Conservation (phyloP, 2,888 invertebrate species). For the Apomyelois bistriatella region DNA sequence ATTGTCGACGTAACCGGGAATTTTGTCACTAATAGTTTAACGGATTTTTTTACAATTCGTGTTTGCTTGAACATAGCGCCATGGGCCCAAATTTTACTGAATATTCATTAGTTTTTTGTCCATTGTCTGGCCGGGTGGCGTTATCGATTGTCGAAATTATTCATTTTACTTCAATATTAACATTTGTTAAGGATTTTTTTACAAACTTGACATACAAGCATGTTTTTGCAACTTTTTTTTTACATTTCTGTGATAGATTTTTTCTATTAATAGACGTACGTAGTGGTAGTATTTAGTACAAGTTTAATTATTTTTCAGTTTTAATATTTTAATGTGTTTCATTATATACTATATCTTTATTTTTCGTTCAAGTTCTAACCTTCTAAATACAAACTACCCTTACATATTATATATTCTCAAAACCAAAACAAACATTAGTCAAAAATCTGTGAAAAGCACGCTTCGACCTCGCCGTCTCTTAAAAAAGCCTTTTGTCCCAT, state of each 20-base stretch:
- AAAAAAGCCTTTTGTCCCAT: slow-evolving; percentile 29
- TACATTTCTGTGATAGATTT: no score
- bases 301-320: no score
- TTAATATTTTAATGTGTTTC: no score
- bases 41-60: slow-evolving; percentile 31
- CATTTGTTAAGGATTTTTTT: not conserved
- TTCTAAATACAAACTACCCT: no score
- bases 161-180: not conserved
- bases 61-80: slow-evolving; percentile 10
- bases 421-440: slow-evolving; percentile 12
- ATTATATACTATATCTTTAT: no score
- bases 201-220: not conserved
- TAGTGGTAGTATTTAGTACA: no score
- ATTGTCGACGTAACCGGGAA: slow-evolving; percentile 44
- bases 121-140: slow-evolving; percentile 7
- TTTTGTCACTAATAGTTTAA: slow-evolving; percentile 50
- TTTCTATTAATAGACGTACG: no score
- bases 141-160: slow-evolving; percentile 5
- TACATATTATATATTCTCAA: not conserved
- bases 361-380: no score
- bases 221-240: no score
- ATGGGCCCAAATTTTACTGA: slow-evolving; percentile 1
- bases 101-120: slow-evolving; percentile 18
- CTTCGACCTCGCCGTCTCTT: slow-evolving; percentile 28
- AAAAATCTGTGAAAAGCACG: slow-evolving; percentile 17